Percentiles rank a stretch among this genome's conserved stretches.
Conservation (phyloP, 2,888 invertebrate genomes). For the Melikaiella ostensackeni region DNA sequence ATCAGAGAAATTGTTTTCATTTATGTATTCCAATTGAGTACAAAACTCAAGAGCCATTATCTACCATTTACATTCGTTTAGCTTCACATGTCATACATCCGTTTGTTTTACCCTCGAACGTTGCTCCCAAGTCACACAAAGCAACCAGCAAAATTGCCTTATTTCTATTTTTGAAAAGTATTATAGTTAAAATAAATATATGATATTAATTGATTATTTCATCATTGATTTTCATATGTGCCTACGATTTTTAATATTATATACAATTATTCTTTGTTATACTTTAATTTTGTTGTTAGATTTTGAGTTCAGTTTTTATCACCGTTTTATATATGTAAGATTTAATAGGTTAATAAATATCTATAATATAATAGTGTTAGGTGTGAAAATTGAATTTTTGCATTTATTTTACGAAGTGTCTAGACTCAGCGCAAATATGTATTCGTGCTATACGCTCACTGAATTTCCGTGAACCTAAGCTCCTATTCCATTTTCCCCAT, state of each 20-base stretch:
- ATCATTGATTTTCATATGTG: not conserved
- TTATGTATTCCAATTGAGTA: not conserved
- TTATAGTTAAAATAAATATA: not conserved
- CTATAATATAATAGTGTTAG: too few relatives aligned
- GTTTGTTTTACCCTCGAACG: not conserved
- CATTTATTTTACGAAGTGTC: too few relatives aligned
- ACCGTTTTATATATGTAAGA: not conserved
- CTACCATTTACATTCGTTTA: not conserved
- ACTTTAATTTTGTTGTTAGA: too few relatives aligned
- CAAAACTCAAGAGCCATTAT: not conserved
- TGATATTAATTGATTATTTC: not conserved
- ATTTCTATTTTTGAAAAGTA: not conserved
- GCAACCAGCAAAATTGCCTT: not conserved
- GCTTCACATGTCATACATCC: constrained; percentile 1
- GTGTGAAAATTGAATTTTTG: too few relatives aligned
- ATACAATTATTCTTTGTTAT: not conserved
- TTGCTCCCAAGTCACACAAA: not conserved
- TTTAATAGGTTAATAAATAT: too few relatives aligned
- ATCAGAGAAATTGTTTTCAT: not conserved
- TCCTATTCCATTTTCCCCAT: too few relatives aligned
- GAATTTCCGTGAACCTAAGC: too few relatives aligned
- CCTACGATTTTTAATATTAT: not conserved
- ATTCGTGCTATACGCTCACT: too few relatives aligned
- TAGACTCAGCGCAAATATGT: too few relatives aligned
- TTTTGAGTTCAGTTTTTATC: not conserved